Evolutionary conservation across 1,140 invertebrate genomes (phyloP).

Genomic region (Brachionus calyciflorus): DNA sequence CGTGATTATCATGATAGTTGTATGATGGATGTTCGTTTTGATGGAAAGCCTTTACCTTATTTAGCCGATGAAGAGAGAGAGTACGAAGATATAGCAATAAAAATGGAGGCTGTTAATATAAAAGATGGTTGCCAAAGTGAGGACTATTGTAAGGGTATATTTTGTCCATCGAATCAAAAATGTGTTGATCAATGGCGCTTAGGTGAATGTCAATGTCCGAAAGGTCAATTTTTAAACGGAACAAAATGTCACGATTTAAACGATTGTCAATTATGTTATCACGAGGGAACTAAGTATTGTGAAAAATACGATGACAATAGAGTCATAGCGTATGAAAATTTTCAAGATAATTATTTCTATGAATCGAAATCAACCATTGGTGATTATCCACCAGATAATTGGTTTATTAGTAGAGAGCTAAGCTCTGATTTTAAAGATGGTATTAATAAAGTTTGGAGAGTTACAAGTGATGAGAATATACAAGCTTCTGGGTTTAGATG

Average conservation of each 20-base stretch:
- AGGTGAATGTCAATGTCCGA: slow-evolving; percentile 78
- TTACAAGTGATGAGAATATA: slow-evolving; percentile 67
- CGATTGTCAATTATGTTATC: slow-evolving; percentile 48
- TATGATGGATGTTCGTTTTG: slow-evolving; percentile 78
- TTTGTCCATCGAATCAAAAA: slow-evolving; percentile 85
- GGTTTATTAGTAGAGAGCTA: not conserved
- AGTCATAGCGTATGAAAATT: not conserved
- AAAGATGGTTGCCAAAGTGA: slow-evolving; percentile 83
- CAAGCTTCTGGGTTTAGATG: slow-evolving; percentile 69
- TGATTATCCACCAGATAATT: slow-evolving; percentile 36
- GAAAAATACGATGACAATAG: slow-evolving; percentile 38
- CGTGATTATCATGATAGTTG: slow-evolving; percentile 66
- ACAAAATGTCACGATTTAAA: slow-evolving; percentile 48
- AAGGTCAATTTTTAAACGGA: slow-evolving; percentile 44
- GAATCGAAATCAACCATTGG: not conserved
- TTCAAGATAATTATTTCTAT: not conserved
- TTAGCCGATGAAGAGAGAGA: slow-evolving; percentile 77
- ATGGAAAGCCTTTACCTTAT: slow-evolving; percentile 86
- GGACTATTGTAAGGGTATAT: slow-evolving; percentile 81
- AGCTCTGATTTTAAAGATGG: slow-evolving; percentile 40
- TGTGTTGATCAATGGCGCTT: slow-evolving; percentile 89
- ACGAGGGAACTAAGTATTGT: slow-evolving; percentile 29
- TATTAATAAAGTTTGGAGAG: slow-evolving; percentile 59
- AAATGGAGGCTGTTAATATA: slow-evolving; percentile 77
- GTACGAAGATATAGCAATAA: slow-evolving; percentile 72